phyloP scores from a whole-genome alignment of 53 echinoderm and acorn worm species.

The Hippasteria phrygiana region DNA sequence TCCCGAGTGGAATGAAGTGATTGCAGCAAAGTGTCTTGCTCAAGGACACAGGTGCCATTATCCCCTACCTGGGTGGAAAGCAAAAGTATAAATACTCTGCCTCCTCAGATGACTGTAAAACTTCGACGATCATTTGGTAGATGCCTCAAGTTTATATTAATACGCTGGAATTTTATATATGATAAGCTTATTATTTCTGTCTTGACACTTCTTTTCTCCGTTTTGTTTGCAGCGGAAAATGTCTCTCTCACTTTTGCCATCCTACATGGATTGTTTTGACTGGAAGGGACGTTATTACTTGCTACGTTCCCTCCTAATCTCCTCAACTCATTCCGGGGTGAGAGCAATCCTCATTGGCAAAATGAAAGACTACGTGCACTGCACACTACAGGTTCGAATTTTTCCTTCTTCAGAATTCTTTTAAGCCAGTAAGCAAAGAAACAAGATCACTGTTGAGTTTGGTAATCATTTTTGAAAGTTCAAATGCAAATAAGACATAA shows the following conservation, averaged over 20 bases:
- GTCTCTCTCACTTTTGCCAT: slow-evolving; percentile 69
- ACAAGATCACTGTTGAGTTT: not conserved
- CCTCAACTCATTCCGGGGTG: slow-evolving; percentile 80
- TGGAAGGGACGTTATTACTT: slow-evolving; percentile 94
- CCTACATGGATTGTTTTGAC: slow-evolving; percentile 81
- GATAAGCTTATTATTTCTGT: too few relatives aligned
- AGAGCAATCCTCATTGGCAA: slow-evolving; percentile 84
- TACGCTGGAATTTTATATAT: too few relatives aligned
- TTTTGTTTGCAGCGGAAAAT: slow-evolving; percentile 75
- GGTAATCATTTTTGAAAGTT: too few relatives aligned
- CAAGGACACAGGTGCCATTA: not conserved
- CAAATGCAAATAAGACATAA: too few relatives aligned
- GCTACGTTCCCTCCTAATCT: slow-evolving; percentile 72
- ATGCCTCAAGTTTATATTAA: too few relatives aligned
- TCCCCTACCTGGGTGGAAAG: too few relatives aligned
- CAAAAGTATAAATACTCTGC: too few relatives aligned
- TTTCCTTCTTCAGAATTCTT: not conserved
- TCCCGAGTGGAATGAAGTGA: not conserved
- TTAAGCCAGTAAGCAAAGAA: not conserved
- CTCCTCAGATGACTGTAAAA: too few relatives aligned
- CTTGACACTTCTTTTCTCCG: too few relatives aligned
- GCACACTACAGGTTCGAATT: slow-evolving; percentile 70
- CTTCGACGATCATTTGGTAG: too few relatives aligned
- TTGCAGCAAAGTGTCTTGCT: not conserved
- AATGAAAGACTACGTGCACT: slow-evolving; percentile 81